Conservation (phyloP, 2,888 invertebrate genomes). For the Melipona bicolor region DNA sequence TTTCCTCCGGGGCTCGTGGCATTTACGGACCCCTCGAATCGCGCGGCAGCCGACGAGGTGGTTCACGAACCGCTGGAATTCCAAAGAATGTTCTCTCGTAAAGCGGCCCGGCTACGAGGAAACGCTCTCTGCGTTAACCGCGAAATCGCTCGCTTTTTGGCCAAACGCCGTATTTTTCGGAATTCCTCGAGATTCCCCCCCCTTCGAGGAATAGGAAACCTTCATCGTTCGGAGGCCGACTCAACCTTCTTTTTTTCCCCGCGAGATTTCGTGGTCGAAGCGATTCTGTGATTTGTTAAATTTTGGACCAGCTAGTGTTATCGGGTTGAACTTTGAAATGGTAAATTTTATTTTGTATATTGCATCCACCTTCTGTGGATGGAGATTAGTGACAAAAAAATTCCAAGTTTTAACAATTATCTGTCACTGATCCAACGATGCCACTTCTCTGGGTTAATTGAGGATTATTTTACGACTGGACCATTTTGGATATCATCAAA, state of each 20-base stretch:
- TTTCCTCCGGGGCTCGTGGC: constrained; percentile 43
- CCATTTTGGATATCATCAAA: too few species aligned
- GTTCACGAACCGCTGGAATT: constrained; percentile 52
- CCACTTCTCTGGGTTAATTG: too few species aligned
- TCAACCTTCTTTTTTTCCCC: neutral
- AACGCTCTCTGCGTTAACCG: constrained; percentile 47
- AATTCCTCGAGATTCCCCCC: neutral
- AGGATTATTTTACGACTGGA: too few species aligned
- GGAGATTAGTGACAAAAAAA: too few species aligned
- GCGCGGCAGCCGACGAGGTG: constrained; percentile 7
- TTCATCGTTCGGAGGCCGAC: neutral
- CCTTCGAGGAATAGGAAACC: neutral
- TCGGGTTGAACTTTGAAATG: too few species aligned
- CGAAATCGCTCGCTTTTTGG: constrained; percentile 36
- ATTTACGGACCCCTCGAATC: constrained; percentile 42
- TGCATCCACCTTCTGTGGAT: too few species aligned
- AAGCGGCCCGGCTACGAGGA: constrained; percentile 47
- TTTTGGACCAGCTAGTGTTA: too few species aligned
- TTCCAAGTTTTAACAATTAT: too few species aligned
- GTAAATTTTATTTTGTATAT: too few species aligned
- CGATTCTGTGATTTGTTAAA: too few species aligned
- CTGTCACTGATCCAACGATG: too few species aligned
- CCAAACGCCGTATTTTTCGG: constrained; percentile 15
- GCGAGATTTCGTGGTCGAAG: too few species aligned
- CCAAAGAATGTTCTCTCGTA: constrained; percentile 53